Percentiles rank a stretch among this genome's conserved stretches.
Evolutionary conservation across 2,888 invertebrate species (phyloP).

Genomic region (Tuberolachnus salignus): DNA sequence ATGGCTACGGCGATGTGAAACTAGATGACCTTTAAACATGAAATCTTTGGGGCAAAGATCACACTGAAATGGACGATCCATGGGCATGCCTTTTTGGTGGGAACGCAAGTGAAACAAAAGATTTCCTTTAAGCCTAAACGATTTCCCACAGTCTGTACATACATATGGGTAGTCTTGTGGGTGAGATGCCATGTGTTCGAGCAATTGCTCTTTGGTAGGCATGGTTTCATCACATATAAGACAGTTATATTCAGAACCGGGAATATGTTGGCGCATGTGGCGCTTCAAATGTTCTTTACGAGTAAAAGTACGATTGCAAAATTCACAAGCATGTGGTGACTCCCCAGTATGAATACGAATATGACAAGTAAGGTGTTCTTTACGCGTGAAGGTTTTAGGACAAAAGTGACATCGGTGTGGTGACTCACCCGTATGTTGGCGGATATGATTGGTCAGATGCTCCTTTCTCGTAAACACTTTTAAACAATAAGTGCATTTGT

Average conservation of each 20-base stretch:
- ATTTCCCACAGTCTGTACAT: slow-evolving; percentile 64
- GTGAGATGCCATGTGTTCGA: slow-evolving; percentile 79
- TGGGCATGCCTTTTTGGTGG: slow-evolving; percentile 77
- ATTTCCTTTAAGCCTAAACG: slow-evolving; percentile 61
- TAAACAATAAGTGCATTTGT: slow-evolving; percentile 85
- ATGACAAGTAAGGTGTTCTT: slow-evolving; percentile 86
- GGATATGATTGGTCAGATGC: slow-evolving; percentile 61
- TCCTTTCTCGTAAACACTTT: slow-evolving; percentile 62
- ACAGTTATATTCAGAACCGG: slow-evolving; percentile 78
- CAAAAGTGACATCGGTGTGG: slow-evolving; percentile 76
- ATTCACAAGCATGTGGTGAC: slow-evolving; percentile 77
- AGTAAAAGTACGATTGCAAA: slow-evolving; percentile 85
- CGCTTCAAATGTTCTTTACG: slow-evolving; percentile 85
- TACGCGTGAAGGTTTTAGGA: slow-evolving; percentile 84
- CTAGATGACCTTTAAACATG: slow-evolving; percentile 85
- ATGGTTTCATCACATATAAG: slow-evolving; percentile 77
- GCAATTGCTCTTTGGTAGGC: slow-evolving; percentile 75
- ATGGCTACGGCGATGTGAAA: slow-evolving; percentile 80
- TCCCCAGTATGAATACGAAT: slow-evolving; percentile 71
- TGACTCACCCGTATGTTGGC: slow-evolving; percentile 64
- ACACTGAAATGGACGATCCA: slow-evolving; percentile 75
- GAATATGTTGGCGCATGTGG: slow-evolving; percentile 81
- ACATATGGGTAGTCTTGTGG: slow-evolving; percentile 81
- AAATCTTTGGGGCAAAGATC: slow-evolving; percentile 86
- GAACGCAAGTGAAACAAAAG: slow-evolving; percentile 85